Evolutionary conservation across 2,113 vertebrate species (phyloP), one percentile per base, ranked within the genome.

Genomic region (Antechinus stuartii): DNA sequence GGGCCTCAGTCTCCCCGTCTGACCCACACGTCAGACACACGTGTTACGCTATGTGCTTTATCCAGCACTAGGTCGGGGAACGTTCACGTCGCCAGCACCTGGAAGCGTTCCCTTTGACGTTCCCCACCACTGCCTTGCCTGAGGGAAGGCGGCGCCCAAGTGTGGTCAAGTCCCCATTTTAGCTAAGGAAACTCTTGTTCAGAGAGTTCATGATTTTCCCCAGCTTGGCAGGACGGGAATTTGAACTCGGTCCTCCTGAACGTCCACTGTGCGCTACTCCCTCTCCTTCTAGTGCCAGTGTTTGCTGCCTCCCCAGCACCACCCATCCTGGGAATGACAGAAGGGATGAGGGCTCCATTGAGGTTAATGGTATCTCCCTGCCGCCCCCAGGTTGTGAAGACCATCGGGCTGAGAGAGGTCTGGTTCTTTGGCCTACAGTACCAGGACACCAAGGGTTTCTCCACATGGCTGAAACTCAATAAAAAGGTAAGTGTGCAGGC

Each of bases 401-500:
- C 99, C 55, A 99, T 99, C 50, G 99, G 99, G 46, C 98, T 99
- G 68, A 98, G 99, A 96, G 99, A 99, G 97, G 99, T 99, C 93
- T 99, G 99, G 99, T 99, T 99, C 98, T 99, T 99, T 96, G 99
- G 99, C 91, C 99, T 99, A 94, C 99, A 99, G 94, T 99, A 99
- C 98, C 99, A 99, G 97, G 99, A 99, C 94, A 99, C 99, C 93
- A 99, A 99, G 97, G 99, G 99, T 95, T 99, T 99, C 98, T 99
- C 99, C 11, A 99, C 99, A 2, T 99, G 99, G 99, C 99, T 99
- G 95, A 99, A 99, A 98, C 98, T 99, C 96, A 99, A 99, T 98
- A 99, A 99, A 98, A 99, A 99, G 99, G 99, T 99, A 98, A 94
- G 35, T 84, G 49, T 19, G 94, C 84, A 92, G n/a, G 42, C 68